A percentile compares a stretch with the other conserved stretches of the same genome.
Evolutionary conservation across 1,140 invertebrate species (phyloP).

Genomic region (Aphidius ervi): DNA sequence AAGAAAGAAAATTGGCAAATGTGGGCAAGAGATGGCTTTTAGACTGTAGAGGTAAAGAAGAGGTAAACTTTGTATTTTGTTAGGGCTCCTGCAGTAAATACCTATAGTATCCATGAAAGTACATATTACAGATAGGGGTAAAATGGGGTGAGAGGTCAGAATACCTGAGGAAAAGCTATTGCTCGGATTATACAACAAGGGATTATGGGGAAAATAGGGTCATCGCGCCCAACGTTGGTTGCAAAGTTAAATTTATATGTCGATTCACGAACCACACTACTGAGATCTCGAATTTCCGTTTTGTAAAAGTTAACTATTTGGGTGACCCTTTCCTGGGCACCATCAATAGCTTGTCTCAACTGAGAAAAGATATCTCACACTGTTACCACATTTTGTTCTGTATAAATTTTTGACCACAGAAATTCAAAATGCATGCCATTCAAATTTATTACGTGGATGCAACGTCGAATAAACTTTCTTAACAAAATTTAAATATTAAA

Average conservation of each 20-base stretch:
- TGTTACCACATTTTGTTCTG: too few species aligned
- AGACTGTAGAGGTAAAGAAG: too few species aligned
- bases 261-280: slow-evolving; percentile 14
- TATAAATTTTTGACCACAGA: too few species aligned
- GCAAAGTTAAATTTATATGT: slow-evolving; percentile 22
- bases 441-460: too few species aligned
- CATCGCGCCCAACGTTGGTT: slow-evolving; percentile 17
- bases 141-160: background rate
- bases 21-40: background rate
- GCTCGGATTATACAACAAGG: slow-evolving; percentile 35
- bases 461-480: too few species aligned
- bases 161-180: slow-evolving; percentile 40
- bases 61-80: too few species aligned
- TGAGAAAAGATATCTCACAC: too few species aligned
- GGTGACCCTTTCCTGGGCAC: background rate
- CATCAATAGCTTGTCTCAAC: too few species aligned
- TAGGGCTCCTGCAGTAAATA: too few species aligned
- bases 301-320: slow-evolving; percentile 1
- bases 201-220: slow-evolving; percentile 36
- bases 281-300: slow-evolving; percentile 22
- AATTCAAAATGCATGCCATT: too few species aligned
- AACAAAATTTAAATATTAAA: too few species aligned
- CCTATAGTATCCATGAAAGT: background rate
- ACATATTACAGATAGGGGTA: background rate
- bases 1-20: background rate